Evolutionary conservation across 2,888 invertebrate species (phyloP), one percentile per base, ranked within the genome.

Genomic region (Anagyrus pseudococci): DNA sequence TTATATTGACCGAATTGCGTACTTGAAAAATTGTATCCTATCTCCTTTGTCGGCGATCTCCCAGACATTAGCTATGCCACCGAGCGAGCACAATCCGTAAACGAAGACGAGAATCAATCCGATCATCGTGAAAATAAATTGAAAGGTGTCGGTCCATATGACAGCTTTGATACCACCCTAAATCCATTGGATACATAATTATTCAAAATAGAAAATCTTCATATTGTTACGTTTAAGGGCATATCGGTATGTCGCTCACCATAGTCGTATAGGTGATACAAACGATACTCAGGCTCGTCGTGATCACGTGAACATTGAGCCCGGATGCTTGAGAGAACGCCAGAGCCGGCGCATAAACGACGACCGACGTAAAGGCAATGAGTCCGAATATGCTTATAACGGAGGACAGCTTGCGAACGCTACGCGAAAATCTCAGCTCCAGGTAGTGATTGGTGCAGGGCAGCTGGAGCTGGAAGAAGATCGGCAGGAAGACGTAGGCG

Each of bases 191-290:
- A n/a, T n/a, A n/a, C n/a, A n/a, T n/a, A n/a, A n/a, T n/a, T n/a
- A n/a, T n/a, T n/a, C n/a, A n/a, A n/a, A n/a, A n/a, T n/a, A n/a
- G n/a, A n/a, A n/a, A n/a, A n/a, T n/a, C n/a, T n/a, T n/a, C n/a
- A n/a, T n/a, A n/a, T n/a, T n/a, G n/a, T n/a, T n/a, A n/a, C n/a
- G n/a, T n/a, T n/a, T n/a, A n/a, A n/a, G n/a, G n/a, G n/a, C n/a
- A n/a, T n/a, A n/a, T n/a, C n/a, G n/a, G n/a, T n/a, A n/a, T n/a
- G n/a, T n/a, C n/a, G n/a, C n/a, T n/a, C n/a, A 88, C 91, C 41
- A 91, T 77, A 0, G 90, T 88, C 2, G 91, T 91, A 71, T 93
- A 90, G 49, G 92, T 89, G 23, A 91, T 90, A 75, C 92, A 92
- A 1, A 89, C 83, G 2, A 87, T 81, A 72, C 91, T 91, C 19